Evolutionary conservation across 2,888 invertebrate species (phyloP).

Genomic region (Spisula solida): DNA sequence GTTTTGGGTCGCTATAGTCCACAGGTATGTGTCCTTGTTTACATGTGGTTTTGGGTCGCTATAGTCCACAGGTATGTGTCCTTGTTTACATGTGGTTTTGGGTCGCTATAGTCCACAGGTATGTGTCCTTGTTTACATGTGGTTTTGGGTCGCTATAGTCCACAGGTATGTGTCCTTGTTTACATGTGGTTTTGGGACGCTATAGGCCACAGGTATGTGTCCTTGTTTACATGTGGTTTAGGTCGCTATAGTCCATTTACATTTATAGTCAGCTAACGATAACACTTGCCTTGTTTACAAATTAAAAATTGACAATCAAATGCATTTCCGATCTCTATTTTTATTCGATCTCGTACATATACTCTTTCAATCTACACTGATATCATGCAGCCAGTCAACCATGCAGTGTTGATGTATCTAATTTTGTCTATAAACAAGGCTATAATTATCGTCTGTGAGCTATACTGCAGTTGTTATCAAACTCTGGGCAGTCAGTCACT

Average conservation of each 20-base stretch:
- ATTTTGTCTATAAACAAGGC: too few relatives aligned
- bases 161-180: conserved; percentile 89
- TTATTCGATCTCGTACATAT: too few relatives aligned
- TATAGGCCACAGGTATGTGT: conserved; percentile 91
- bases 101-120: conserved; percentile 91
- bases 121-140: conserved; percentile 6
- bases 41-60: neutral
- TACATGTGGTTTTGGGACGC: neutral
- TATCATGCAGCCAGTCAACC: too few relatives aligned
- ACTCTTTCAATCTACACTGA: too few relatives aligned
- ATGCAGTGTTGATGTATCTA: too few relatives aligned
- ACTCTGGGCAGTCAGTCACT: too few relatives aligned
- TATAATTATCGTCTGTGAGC: too few relatives aligned
- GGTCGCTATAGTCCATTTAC: neutral
- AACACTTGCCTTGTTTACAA: too few relatives aligned
- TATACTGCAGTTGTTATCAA: too few relatives aligned
- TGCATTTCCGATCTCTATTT: too few relatives aligned
- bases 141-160: conserved; percentile 85
- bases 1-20: conserved; percentile 88
- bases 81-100: neutral
- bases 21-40: conserved; percentile 88
- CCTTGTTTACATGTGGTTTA: neutral
- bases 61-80: conserved; percentile 90
- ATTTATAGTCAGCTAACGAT: too few relatives aligned
- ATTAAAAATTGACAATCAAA: too few relatives aligned